Percentiles rank a stretch among this genome's conserved stretches.
Evolutionary conservation across 2,888 invertebrate species (phyloP).

Genomic region (Ormia ochracea): DNA sequence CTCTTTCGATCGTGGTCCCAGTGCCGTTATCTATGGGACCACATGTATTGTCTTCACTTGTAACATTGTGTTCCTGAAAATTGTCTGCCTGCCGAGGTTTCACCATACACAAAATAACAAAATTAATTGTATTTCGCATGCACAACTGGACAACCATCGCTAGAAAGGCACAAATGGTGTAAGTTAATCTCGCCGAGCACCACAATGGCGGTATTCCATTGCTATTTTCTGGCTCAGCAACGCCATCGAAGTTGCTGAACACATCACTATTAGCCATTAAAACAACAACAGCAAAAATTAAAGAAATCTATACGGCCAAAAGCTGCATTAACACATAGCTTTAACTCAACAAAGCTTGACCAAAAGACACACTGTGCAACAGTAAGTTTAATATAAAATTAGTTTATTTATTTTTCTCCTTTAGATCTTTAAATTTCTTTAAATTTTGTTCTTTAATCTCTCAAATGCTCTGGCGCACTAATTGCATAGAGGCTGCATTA

Average conservation of each 20-base stretch:
- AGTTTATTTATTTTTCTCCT: not conserved
- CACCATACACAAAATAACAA: conserved; percentile 80
- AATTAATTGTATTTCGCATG: conserved; percentile 78
- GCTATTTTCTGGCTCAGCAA: conserved; percentile 44
- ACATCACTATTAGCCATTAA: conserved; percentile 37
- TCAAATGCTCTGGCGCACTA: conserved; percentile 40
- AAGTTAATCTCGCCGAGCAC: conserved; percentile 74
- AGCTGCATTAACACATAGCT: conserved; percentile 20
- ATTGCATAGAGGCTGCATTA: conserved; percentile 19
- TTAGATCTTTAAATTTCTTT: not conserved
- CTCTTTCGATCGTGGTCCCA: conserved; percentile 8
- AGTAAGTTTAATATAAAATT: not conserved
- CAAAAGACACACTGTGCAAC: not conserved
- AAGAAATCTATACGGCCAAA: conserved; percentile 7
- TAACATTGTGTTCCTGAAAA: not conserved
- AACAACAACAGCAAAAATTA: not conserved
- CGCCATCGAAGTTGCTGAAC: conserved; percentile 38
- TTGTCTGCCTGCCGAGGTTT: conserved; percentile 69
- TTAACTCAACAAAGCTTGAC: not conserved
- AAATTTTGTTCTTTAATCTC: conserved; percentile 48
- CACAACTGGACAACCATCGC: conserved; percentile 73
- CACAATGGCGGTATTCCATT: conserved; percentile 64
- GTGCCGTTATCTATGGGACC: conserved; percentile 31
- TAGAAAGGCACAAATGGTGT: conserved; percentile 74
- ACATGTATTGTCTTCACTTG: conserved; percentile 12